Percentiles rank a stretch among this genome's conserved stretches.
Evolutionary conservation across 2,797 vertebrate species (phyloP).

Genomic region (Dallia pectoralis): DNA sequence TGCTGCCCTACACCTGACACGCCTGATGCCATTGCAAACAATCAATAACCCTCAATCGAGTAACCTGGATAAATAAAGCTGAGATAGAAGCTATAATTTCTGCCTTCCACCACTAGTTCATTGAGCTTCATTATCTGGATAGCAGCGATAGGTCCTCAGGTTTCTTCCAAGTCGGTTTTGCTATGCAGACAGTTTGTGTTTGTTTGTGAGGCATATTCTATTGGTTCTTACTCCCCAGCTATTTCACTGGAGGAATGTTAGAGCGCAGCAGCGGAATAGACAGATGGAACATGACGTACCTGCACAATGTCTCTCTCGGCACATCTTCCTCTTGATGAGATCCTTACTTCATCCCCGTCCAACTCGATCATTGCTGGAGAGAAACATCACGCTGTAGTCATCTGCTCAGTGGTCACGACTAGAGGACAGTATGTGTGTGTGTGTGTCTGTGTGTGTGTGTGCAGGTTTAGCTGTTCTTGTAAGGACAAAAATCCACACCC

Average conservation of each 20-base stretch:
- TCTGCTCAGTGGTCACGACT: conserved; percentile 6
- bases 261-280: background rate
- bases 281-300: conserved; percentile 65
- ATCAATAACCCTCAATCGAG: too few relatives aligned
- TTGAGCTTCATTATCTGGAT: background rate
- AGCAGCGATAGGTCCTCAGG: background rate
- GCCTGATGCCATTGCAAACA: too few relatives aligned
- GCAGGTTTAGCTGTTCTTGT: too few relatives aligned
- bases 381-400: conserved; percentile 13
- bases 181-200: background rate
- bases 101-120: background rate
- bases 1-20: too few relatives aligned
- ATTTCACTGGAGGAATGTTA: background rate
- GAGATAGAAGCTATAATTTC: background rate
- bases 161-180: background rate
- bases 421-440: background rate
- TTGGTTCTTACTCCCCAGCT: background rate
- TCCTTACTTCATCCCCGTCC: conserved; percentile 92
- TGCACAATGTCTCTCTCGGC: conserved; percentile 98
- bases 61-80: too few relatives aligned
- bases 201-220: background rate
- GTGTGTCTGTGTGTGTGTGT: conserved; percentile 3
- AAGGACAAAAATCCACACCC: too few relatives aligned
- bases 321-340: conserved; percentile 92
- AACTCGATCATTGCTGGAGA: conserved; percentile 93